These are phyloP conservation scores for Naso thynnoides DNA, from an alignment of 2,797 vertebrate genomes.

Conservation along the genomic window DNA sequence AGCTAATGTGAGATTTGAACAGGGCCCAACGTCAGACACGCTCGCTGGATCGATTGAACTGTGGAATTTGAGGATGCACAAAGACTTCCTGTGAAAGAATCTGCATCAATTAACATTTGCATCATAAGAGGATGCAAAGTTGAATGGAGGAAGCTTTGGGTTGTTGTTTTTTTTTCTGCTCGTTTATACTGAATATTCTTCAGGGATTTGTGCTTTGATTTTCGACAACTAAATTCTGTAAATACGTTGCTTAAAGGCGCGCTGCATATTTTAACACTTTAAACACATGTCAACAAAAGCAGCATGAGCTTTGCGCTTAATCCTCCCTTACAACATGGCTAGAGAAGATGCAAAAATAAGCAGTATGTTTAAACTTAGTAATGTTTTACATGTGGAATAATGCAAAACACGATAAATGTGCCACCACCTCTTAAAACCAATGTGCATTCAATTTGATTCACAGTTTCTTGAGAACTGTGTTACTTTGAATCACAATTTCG, in stretches of 20 bases:
- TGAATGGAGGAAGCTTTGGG: slow-evolving; percentile 5
- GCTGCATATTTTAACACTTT: slow-evolving; percentile 14
- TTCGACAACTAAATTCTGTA: slow-evolving; percentile 18
- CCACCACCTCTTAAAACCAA: not conserved
- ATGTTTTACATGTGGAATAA: not conserved
- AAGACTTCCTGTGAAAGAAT: not conserved
- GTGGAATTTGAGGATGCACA: slow-evolving; percentile 10
- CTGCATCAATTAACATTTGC: not conserved
- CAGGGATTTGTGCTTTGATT: slow-evolving; percentile 8
- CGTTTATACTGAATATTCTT: slow-evolving; percentile 5
- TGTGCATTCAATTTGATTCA: not conserved
- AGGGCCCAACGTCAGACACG: slow-evolving; percentile 22
- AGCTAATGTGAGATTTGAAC: slow-evolving; percentile 53
- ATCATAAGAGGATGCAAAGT: not conserved
- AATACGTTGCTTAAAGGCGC: slow-evolving; percentile 14
- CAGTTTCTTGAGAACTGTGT: not conserved
- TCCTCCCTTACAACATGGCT: not conserved
- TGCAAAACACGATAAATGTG: not conserved
- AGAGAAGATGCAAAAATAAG: not conserved
- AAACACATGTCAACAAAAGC: slow-evolving; percentile 24
- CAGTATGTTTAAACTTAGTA: not conserved
- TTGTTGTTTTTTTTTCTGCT: slow-evolving; percentile 17
- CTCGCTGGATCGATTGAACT: slow-evolving; percentile 12
- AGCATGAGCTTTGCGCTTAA: slow-evolving; percentile 3
- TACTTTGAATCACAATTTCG: not conserved